Evolutionary conservation across 2,888 invertebrate genomes (phyloP).

Genomic region (Dryococelus australis): DNA sequence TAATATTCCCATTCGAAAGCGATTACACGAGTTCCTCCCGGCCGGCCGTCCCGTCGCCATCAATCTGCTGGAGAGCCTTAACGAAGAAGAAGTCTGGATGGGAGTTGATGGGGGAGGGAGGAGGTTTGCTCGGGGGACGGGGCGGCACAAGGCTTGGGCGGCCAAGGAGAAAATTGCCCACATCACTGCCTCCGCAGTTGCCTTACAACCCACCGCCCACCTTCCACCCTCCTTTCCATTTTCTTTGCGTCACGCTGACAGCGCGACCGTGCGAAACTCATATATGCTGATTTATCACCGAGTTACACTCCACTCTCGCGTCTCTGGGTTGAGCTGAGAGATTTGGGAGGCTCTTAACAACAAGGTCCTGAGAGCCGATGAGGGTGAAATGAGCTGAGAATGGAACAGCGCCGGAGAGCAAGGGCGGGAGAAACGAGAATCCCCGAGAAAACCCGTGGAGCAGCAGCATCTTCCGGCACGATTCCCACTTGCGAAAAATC

Average conservation of each 20-base stretch:
- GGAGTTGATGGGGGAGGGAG: neutral
- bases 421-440: too few species aligned
- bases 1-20: slow-evolving; percentile 16
- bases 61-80: neutral
- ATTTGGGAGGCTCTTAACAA: neutral
- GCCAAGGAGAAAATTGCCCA: neutral
- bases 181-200: neutral
- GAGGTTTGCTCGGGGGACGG: neutral
- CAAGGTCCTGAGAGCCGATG: neutral
- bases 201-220: neutral
- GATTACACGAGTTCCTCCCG: neutral
- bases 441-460: too few species aligned
- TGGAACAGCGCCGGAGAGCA: too few species aligned
- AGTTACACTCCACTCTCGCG: neutral
- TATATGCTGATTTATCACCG: neutral
- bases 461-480: too few species aligned
- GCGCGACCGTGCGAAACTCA: too few species aligned
- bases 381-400: neutral
- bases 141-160: neutral
- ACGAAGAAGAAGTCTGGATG: neutral
- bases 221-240: neutral
- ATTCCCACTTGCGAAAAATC: too few species aligned
- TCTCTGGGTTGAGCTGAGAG: too few species aligned
- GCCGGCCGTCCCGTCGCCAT: neutral
- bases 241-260: neutral